Evolutionary conservation across 1,140 invertebrate genomes (phyloP), one percentile per base, ranked within the genome.

Genomic region (Aphis gossypii): DNA sequence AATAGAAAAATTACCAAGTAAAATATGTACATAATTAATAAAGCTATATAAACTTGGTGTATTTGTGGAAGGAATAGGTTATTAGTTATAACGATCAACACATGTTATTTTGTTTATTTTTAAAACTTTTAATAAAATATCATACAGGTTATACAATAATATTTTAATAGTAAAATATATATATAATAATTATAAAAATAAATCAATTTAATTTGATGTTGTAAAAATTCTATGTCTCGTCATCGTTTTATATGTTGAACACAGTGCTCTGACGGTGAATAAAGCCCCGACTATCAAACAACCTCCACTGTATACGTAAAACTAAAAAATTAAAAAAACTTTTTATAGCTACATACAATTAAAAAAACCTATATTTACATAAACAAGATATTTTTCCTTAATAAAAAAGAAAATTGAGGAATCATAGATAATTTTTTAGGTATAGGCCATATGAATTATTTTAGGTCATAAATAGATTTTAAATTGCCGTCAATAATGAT

Each of bases 251-350:
- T 56, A 86, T 54, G 92, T 86, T 54, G 92, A 54, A 0, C 14
- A 82, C 48, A 54, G 20, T 18, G 92, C 92, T 44, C 46, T n/a
- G n/a, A 86, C 18, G 20, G n/a, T 41, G 23, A n/a, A 93, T 21
- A 86, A 1, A 41, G 41, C 7, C 41, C 82, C 92, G 54, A 93
- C 41, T 48, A 83, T 84, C 30, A 93, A 44, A 86, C 76, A 93
- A 30, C 92, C 20, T 84, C 68, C 92, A 25, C 68, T 30, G 30
- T 93, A 93, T 6, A 93, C 92, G 41, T 46, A 93, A 86, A 93
- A 93, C 92, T 93, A 41, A 30, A 90, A 90, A 90, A 90, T 25
- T 25, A 35, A 88, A 48, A 6, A n/a, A 68, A 18, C n/a, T 46
- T 30, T 68, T 68, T 68, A 68, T 30, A 60, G 8, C 23, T 14